A percentile compares a stretch with the other conserved stretches of the same genome.
Conservation (phyloP, 2,888 invertebrate species). For the Amiota mariae region DNA sequence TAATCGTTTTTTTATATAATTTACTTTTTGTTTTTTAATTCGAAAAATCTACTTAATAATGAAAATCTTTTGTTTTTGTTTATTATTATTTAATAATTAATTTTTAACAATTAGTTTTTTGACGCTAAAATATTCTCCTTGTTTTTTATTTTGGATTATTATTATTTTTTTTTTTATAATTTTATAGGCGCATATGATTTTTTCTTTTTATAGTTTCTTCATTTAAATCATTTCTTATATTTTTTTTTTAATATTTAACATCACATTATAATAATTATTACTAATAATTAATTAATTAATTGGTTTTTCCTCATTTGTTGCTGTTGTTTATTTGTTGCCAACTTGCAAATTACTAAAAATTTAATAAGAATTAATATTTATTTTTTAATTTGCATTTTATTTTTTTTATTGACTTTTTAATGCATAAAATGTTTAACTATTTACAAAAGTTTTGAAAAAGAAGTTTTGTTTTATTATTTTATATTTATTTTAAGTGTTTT, state of each 20-base stretch:
- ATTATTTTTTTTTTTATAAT: constrained; percentile 38
- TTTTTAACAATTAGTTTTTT: constrained; percentile 37
- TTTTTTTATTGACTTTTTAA: background rate
- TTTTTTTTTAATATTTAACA: constrained; percentile 58
- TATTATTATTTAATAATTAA: constrained; percentile 41
- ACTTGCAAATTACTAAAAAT: constrained; percentile 53
- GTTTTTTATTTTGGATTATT: constrained; percentile 32
- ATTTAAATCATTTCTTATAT: constrained; percentile 10
- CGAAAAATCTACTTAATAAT: constrained; percentile 68
- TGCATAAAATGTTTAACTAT: constrained; percentile 17
- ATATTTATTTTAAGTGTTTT: constrained; percentile 20
- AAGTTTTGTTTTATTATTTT: too few species aligned
- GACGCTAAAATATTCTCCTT: constrained; percentile 29
- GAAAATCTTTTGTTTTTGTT: constrained; percentile 47
- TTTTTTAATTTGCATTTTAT: constrained; percentile 31
- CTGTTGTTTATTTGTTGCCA: background rate
- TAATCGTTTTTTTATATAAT: constrained; percentile 29
- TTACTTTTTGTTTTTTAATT: constrained; percentile 52
- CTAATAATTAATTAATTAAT: constrained; percentile 57
- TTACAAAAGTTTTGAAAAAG: constrained; percentile 34
- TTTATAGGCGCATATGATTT: too few species aligned
- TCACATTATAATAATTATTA: constrained; percentile 69
- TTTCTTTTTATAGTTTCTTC: constrained; percentile 17
- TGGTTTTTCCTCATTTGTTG: constrained; percentile 30
- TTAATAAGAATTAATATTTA: constrained; percentile 58